Percentiles rank a stretch among this genome's conserved stretches.
These are phyloP conservation scores for Hydrocynus forskahlii DNA, from an alignment of 2,797 vertebrate genomes.

Conservation along the genomic window DNA sequence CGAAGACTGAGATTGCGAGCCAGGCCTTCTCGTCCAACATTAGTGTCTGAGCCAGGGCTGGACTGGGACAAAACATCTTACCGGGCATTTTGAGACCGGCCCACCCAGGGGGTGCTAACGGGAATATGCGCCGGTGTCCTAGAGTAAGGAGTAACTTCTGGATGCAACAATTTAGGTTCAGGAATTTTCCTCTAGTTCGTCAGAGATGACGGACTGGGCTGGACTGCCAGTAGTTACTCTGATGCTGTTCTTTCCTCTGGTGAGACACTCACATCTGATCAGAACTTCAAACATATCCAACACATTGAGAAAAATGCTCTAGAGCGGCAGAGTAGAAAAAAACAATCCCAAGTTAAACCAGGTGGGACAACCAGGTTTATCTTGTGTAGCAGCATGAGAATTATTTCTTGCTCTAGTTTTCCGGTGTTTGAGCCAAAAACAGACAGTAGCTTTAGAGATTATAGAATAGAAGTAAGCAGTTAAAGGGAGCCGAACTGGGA, in stretches of 20 bases:
- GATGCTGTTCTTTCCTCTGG: constrained; percentile 65
- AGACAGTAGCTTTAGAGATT: constrained; percentile 51
- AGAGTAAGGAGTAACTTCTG: constrained; percentile 52
- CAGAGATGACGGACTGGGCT: constrained; percentile 55
- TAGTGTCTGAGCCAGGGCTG: too few relatives aligned
- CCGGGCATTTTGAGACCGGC: too few relatives aligned
- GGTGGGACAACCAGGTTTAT: constrained; percentile 37
- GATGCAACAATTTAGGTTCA: constrained; percentile 56
- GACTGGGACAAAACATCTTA: too few relatives aligned
- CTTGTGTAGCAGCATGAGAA: constrained; percentile 8
- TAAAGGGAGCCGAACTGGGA: too few relatives aligned
- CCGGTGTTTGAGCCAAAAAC: constrained; percentile 37
- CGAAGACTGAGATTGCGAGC: too few relatives aligned
- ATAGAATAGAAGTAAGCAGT: not conserved
- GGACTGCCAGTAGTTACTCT: constrained; percentile 63
- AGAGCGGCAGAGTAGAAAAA: constrained; percentile 55
- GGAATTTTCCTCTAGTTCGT: constrained; percentile 62
- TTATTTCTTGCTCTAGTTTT: too few relatives aligned
- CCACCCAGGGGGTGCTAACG: too few relatives aligned
- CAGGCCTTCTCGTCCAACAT: too few relatives aligned
- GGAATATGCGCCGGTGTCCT: too few relatives aligned
- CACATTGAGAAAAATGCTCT: constrained; percentile 71
- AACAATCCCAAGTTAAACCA: not conserved
- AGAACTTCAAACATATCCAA: constrained; percentile 72
- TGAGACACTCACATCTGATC: constrained; percentile 56